Conservation (phyloP, 2,888 invertebrate species). For the Spodoptera exigua region DNA sequence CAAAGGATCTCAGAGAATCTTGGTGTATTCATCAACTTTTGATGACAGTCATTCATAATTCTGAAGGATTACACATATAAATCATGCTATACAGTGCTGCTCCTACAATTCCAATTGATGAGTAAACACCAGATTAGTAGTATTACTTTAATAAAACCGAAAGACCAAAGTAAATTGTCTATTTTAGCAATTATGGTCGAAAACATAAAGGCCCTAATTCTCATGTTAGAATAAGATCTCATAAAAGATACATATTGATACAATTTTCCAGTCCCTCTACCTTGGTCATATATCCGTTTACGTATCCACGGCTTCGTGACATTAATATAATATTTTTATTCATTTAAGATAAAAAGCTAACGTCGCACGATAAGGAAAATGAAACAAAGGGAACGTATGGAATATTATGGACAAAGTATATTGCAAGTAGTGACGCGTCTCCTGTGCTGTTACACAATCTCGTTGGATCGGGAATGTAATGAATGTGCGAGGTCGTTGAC, state of each 20-base stretch:
- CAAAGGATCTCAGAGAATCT: slow-evolving; percentile 23
- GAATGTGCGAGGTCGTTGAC: slow-evolving; percentile 23
- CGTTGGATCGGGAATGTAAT: slow-evolving; percentile 31
- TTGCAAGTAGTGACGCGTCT: slow-evolving; percentile 7
- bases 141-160: too few relatives aligned
- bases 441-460: slow-evolving; percentile 28
- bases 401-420: slow-evolving; percentile 8
- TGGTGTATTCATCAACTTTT: slow-evolving; percentile 35
- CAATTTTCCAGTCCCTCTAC: slow-evolving; percentile 13
- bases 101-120: too few relatives aligned
- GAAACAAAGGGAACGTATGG: slow-evolving; percentile 29
- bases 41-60: slow-evolving; percentile 32
- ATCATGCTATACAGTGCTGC: too few relatives aligned
- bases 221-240: slow-evolving; percentile 4
- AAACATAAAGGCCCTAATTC: too few relatives aligned
- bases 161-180: too few relatives aligned
- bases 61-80: slow-evolving; percentile 7
- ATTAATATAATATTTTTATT: slow-evolving; percentile 37
- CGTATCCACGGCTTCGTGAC: slow-evolving; percentile 14
- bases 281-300: slow-evolving; percentile 23
- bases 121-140: too few relatives aligned
- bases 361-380: slow-evolving; percentile 39
- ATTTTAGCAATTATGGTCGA: too few relatives aligned
- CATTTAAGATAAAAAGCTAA: slow-evolving; percentile 42
- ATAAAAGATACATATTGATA: slow-evolving; percentile 4